A percentile compares a stretch with the other conserved stretches of the same genome.
Evolutionary conservation across 1,140 invertebrate species (phyloP).

Genomic region (Sycophaga agraensis): DNA sequence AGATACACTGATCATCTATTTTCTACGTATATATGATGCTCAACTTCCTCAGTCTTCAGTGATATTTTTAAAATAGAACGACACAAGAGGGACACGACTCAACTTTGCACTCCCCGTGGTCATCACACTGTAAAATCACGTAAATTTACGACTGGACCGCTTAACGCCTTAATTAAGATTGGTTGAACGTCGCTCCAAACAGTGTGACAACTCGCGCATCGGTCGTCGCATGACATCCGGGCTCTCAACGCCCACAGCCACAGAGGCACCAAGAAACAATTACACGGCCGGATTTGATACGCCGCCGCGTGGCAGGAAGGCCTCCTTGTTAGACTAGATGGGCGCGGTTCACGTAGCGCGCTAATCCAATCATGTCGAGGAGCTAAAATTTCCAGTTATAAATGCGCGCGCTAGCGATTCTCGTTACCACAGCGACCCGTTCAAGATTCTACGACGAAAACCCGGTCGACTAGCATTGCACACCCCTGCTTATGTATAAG

Average conservation of each 20-base stretch:
- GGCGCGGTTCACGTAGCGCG: background rate
- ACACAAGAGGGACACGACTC: no score
- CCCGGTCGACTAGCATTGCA: no score
- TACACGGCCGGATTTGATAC: conserved; percentile 7
- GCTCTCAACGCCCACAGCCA: background rate
- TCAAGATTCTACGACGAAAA: no score
- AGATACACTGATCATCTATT: no score
- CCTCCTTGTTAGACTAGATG: background rate
- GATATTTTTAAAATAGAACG: no score
- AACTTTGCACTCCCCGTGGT: no score
- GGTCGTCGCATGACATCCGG: background rate
- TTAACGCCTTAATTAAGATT: conserved; percentile 12
- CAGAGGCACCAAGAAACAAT: conserved; percentile 10
- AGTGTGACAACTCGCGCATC: background rate
- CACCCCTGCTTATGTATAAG: no score
- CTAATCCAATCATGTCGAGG: background rate
- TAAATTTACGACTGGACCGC: conserved; percentile 2
- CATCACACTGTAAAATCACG: no score
- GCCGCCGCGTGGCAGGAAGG: background rate
- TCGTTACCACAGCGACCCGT: no score
- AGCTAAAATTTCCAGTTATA: background rate
- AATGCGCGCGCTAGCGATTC: background rate
- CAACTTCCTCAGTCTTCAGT: no score
- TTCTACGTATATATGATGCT: no score
- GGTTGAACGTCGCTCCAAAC: conserved; percentile 5